These are phyloP conservation scores for Chloromyia formosa DNA, from an alignment of 2,888 invertebrate species.

Conservation along the genomic window DNA sequence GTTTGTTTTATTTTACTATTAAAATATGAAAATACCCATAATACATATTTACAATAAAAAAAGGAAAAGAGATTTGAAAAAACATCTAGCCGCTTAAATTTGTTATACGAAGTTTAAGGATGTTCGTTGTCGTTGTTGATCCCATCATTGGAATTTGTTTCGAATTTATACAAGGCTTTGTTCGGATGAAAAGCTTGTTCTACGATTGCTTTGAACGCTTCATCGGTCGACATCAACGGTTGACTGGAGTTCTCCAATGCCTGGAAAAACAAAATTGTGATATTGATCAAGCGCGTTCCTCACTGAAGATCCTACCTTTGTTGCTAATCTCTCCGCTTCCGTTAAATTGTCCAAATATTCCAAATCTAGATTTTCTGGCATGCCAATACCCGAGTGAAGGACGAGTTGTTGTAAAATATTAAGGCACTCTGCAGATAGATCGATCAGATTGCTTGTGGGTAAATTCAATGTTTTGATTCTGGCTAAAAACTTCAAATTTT, in stretches of 20 bases:
- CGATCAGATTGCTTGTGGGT: conserved; percentile 60
- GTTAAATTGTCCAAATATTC: conserved; percentile 58
- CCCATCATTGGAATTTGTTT: not conserved
- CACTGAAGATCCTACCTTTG: conserved; percentile 55
- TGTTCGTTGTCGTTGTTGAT: not conserved
- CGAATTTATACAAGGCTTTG: conserved; percentile 12
- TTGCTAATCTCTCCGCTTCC: conserved; percentile 60
- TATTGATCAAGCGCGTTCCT: not conserved
- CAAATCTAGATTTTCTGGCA: conserved; percentile 60
- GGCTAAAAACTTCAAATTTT: conserved; percentile 61
- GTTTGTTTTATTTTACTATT: conserved; percentile 2
- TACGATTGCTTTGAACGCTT: conserved; percentile 62
- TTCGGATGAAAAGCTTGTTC: conserved; percentile 55
- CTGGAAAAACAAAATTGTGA: conserved; percentile 49
- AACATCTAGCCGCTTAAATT: not conserved
- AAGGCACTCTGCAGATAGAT: conserved; percentile 61
- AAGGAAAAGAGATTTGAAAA: not conserved
- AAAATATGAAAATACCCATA: not conserved
- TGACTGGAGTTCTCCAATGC: conserved; percentile 60
- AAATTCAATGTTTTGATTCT: conserved; percentile 61
- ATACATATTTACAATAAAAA: conserved; percentile 5
- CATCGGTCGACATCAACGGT: conserved; percentile 62
- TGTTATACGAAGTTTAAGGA: not conserved
- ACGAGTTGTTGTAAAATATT: conserved; percentile 63
- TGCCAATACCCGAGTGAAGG: conserved; percentile 62